These are phyloP conservation scores for Sweltsa coloradensis DNA, from an alignment of 1,140 invertebrate genomes.

Conservation along the genomic window DNA sequence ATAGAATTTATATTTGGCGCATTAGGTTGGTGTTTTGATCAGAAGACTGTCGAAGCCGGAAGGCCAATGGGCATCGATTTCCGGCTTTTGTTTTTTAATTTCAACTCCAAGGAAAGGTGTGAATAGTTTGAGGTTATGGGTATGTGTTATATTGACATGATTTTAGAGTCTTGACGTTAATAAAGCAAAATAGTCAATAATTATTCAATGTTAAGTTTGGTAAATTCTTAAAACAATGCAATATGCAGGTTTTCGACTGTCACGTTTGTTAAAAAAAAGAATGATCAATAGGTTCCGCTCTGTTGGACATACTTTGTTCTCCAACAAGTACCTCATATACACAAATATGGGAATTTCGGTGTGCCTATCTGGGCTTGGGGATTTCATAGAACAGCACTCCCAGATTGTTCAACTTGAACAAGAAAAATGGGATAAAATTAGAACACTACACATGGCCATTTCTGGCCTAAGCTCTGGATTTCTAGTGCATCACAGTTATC, in stretches of 20 bases:
- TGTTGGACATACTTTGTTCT: conserved; percentile 34
- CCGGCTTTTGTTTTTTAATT: too few species aligned
- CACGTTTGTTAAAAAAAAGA: conserved; percentile 1
- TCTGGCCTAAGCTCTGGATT: conserved; percentile 67
- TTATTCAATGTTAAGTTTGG: neutral
- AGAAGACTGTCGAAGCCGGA: too few species aligned
- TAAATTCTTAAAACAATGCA: conserved; percentile 3
- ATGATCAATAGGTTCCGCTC: conserved; percentile 1
- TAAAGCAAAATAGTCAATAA: too few species aligned
- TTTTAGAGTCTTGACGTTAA: too few species aligned
- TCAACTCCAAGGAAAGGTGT: too few species aligned
- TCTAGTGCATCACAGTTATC: conserved; percentile 80
- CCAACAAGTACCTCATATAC: conserved; percentile 60
- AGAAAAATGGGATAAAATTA: conserved; percentile 43
- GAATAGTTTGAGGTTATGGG: too few species aligned
- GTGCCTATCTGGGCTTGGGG: conserved; percentile 61
- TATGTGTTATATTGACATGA: too few species aligned
- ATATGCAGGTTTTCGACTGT: neutral
- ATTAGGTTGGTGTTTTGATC: too few species aligned
- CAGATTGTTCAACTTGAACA: conserved; percentile 48
- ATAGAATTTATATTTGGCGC: too few species aligned
- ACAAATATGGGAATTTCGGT: conserved; percentile 79
- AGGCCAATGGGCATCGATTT: too few species aligned
- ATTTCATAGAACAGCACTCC: conserved; percentile 73
- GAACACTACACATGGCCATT: conserved; percentile 67